Percentiles rank a stretch among this genome's conserved stretches.
These are phyloP conservation scores for Polydrusus tereticollis DNA, from an alignment of 2,888 invertebrate genomes.

Conservation along the genomic window DNA sequence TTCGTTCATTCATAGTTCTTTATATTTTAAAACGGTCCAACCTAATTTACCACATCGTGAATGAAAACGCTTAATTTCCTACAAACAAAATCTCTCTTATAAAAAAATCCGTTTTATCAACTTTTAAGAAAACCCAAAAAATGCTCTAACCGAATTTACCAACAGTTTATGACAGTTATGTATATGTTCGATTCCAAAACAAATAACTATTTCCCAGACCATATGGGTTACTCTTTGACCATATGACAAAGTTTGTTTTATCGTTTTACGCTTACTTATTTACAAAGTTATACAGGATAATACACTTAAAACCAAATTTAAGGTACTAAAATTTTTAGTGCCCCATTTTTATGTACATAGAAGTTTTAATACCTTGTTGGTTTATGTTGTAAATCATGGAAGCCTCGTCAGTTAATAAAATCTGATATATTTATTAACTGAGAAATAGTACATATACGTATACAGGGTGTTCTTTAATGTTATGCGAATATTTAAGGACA, in stretches of 20 bases:
- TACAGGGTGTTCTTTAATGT: too few relatives aligned
- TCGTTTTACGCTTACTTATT: background rate
- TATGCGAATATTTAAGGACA: too few relatives aligned
- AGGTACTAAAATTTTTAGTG: conserved; percentile 7
- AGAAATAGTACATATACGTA: background rate
- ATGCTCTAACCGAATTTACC: too few relatives aligned
- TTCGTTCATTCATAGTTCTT: too few relatives aligned
- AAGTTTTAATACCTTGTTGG: background rate
- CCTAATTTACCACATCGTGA: too few relatives aligned
- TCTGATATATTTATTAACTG: background rate
- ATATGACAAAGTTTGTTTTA: background rate
- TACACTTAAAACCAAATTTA: background rate
- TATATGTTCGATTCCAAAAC: background rate
- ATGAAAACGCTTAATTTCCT: too few relatives aligned
- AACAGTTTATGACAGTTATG: too few relatives aligned
- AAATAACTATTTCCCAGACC: background rate
- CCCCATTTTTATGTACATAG: background rate
- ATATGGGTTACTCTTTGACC: too few relatives aligned
- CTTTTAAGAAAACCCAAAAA: too few relatives aligned
- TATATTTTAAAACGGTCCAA: too few relatives aligned
- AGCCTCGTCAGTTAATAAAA: background rate
- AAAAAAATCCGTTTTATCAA: too few relatives aligned
- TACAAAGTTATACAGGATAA: conserved; percentile 7
- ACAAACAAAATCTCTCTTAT: too few relatives aligned
- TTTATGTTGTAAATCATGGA: conserved; percentile 3